A percentile compares a stretch with the other conserved stretches of the same genome.
phyloP scores from a whole-genome alignment of 2,113 vertebrate genomes.

The Nothobranchius furzeri region DNA sequence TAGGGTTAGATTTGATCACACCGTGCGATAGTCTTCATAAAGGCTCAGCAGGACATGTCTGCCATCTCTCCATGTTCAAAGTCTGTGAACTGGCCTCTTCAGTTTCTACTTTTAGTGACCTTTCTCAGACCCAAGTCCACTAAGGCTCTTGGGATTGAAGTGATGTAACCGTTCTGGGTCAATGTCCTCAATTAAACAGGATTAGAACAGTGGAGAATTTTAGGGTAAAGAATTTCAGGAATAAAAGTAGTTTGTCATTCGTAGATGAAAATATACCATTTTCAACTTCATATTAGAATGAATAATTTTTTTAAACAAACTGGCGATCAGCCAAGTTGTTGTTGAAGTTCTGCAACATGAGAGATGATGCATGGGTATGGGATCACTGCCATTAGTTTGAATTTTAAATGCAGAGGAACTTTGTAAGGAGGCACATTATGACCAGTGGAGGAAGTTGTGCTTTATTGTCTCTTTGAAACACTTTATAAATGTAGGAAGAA shows the following conservation, averaged over 20 bases:
- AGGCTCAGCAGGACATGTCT: too few species aligned
- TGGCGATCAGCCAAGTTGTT: not conserved
- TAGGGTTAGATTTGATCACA: too few species aligned
- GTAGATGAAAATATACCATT: not conserved
- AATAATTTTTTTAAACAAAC: not conserved
- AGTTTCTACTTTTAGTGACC: slow-evolving; percentile 24
- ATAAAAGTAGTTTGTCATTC: not conserved
- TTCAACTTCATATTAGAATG: not conserved
- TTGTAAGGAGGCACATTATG: too few species aligned
- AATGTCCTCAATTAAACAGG: slow-evolving; percentile 11
- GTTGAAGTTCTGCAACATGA: too few species aligned
- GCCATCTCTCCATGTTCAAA: slow-evolving; percentile 37
- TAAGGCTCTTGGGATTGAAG: slow-evolving; percentile 17
- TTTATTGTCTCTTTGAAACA: too few species aligned
- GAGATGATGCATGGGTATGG: too few species aligned
- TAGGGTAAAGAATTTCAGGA: not conserved
- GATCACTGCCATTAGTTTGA: too few species aligned
- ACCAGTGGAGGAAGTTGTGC: too few species aligned
- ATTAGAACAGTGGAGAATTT: slow-evolving; percentile 9
- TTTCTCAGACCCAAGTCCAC: slow-evolving; percentile 8
- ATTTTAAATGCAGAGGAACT: too few species aligned
- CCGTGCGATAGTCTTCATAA: too few species aligned
- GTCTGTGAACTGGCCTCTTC: slow-evolving; percentile 17
- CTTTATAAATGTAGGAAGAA: too few species aligned
- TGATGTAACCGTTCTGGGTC: slow-evolving; percentile 23